Base-by-base conservation (phyloP, 2,888 invertebrate genomes). In the Clistopyga incitator region DNA sequence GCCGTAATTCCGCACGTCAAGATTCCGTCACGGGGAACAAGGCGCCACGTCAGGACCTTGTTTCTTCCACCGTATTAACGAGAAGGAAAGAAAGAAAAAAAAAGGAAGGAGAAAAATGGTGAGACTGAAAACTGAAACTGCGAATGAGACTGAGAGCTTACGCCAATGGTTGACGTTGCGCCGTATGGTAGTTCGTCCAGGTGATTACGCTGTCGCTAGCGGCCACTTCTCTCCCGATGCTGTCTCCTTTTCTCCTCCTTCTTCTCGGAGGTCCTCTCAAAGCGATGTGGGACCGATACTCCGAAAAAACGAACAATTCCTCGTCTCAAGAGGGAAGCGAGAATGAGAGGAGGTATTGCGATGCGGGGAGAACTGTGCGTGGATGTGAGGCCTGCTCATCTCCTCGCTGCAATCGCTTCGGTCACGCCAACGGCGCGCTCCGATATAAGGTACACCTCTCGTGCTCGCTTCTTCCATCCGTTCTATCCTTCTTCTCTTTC, bases 121-220 rank as follows among this genome's bases (percentile, higher is more conserved):
- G 65, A 76, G 81, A 77, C 65, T 59, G 72, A 29, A 29, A 29
- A 29, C 29, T 29, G 29, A 29, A 29, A 29, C 29, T 29, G 29
- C 2, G 29, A 29, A 2, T 29, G 4, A 2, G 29, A 29, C 29
- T 29, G 83, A 50, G 64, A 34, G 82, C 74, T 82, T 86, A 89
- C 86, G 87, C 90, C 91, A 89, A 85, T 91, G 88, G 82, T 77
- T 67, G 74, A 78, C 72, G 72, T 13, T 85, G 78, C 71, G 68
- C 82, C 77, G 87, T 88, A 88, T 90, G 88, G 91, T 90, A 91
- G 91, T 91, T 90, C 89, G 90, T 91, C 89, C 91, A 88, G 91
- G 90, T 92, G 92, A 92, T 92, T 92, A 92, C 91, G 90, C 92
- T 92, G 92, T 92, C 92, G 92, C 92, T 91, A 88, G 88, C 77